Percentiles rank a stretch among this genome's conserved stretches.
phyloP scores from a whole-genome alignment of 2,888 invertebrate species.

The Acanthosepion lycidas region DNA sequence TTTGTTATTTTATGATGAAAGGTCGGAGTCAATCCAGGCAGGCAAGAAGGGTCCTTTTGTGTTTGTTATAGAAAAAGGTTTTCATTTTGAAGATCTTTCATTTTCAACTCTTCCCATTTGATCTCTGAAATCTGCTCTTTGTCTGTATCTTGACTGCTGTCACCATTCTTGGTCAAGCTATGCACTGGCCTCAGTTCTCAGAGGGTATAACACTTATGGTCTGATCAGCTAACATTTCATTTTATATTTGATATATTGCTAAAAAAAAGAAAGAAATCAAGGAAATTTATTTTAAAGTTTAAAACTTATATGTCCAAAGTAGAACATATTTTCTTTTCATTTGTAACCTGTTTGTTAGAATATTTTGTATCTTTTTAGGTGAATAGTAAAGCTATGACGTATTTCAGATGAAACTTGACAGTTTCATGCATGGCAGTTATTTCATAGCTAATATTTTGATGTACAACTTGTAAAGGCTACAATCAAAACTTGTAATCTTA shows the following conservation, averaged over 20 bases:
- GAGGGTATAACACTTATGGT: not conserved
- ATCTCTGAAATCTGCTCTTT: not conserved
- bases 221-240: not conserved
- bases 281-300: not conserved
- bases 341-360: not conserved
- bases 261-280: not conserved
- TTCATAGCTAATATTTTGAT: not conserved
- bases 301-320: not conserved
- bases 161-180: slow-evolving; percentile 17
- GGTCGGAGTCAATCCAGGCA: not conserved
- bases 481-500: not conserved
- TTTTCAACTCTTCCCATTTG: not conserved
- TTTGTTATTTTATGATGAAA: not conserved
- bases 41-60: not conserved
- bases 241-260: not conserved
- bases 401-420: not conserved
- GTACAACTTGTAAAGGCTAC: not conserved
- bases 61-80: not conserved
- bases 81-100: not conserved
- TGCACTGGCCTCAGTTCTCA: not conserved
- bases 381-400: not conserved
- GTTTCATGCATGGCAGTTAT: not conserved
- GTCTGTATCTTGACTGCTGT: slow-evolving; percentile 33
- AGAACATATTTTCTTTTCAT: not conserved
- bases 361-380: not conserved